A percentile compares a stretch with the other conserved stretches of the same genome.
These are phyloP conservation scores for Lindbergichthys nudifrons DNA, from an alignment of 2,797 vertebrate genomes.

Conservation along the genomic window DNA sequence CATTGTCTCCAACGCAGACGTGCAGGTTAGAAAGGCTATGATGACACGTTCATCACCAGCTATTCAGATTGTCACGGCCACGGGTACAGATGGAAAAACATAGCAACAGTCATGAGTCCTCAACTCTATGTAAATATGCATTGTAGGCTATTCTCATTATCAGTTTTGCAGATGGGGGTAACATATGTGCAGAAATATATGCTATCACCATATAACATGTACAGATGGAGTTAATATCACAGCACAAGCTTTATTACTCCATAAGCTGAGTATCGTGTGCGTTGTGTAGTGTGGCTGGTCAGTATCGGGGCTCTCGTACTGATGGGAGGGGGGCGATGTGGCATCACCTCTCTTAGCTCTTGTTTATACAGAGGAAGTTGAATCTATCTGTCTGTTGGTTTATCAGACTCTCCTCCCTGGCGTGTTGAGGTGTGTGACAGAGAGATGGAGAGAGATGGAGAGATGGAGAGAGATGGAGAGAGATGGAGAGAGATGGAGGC, in stretches of 20 bases:
- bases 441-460: constrained; percentile 59
- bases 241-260: constrained; percentile 24
- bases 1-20: constrained; percentile 22
- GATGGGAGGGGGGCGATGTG: constrained; percentile 22
- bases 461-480: constrained; percentile 56
- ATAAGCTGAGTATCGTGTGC: constrained; percentile 4
- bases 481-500: constrained; percentile 63
- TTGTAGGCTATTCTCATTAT: constrained; percentile 58
- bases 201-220: constrained; percentile 30
- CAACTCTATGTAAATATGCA: constrained; percentile 54
- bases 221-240: constrained; percentile 51
- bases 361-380: constrained; percentile 67
- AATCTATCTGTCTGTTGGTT: constrained; percentile 66
- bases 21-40: constrained; percentile 15
- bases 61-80: constrained; percentile 45
- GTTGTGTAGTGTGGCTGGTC: neutral
- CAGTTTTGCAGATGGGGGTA: constrained; percentile 64
- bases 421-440: constrained; percentile 69
- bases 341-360: constrained; percentile 51
- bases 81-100: constrained; percentile 65
- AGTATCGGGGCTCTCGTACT: constrained; percentile 16
- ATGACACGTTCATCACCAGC: constrained; percentile 38
- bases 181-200: constrained; percentile 60
- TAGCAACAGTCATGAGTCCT: constrained; percentile 57
- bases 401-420: constrained; percentile 62